Conservation (phyloP, 1,140 invertebrate genomes). For the Meloidogyne chitwoodi region DNA sequence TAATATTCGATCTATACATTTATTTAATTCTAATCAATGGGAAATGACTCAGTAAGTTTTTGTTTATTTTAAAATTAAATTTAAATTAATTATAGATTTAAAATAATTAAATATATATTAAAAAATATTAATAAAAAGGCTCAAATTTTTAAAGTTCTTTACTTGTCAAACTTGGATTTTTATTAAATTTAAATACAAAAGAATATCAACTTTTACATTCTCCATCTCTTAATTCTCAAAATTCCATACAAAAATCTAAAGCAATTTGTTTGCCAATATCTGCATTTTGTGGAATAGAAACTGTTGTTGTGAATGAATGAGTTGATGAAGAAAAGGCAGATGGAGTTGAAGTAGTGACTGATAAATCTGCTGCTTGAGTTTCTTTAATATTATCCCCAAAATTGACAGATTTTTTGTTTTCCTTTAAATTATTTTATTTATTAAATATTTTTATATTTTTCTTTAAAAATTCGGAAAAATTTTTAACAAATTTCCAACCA, state of each 20-base stretch:
- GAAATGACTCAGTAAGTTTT: background rate
- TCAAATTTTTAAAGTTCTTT: background rate
- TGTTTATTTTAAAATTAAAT: too few relatives aligned
- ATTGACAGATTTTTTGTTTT: background rate
- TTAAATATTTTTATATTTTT: background rate
- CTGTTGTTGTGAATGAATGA: slow-evolving; percentile 3
- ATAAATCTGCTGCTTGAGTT: background rate
- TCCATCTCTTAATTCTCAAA: slow-evolving; percentile 7
- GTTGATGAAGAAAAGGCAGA: background rate
- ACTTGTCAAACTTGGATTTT: slow-evolving; percentile 2
- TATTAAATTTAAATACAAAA: background rate
- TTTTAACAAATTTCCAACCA: background rate
- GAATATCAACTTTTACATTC: slow-evolving; percentile 2
- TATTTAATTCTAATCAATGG: slow-evolving; percentile 9
- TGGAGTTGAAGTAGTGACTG: background rate
- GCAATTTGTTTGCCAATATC: slow-evolving; percentile 32
- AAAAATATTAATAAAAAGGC: too few relatives aligned
- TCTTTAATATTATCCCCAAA: background rate
- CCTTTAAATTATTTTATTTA: background rate
- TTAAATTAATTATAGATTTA: too few relatives aligned
- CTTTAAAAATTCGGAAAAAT: background rate
- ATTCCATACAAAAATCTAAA: slow-evolving; percentile 34
- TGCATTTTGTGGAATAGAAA: slow-evolving; percentile 13
- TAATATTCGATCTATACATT: background rate
- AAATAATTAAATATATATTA: too few relatives aligned